Conservation (phyloP, 1,140 invertebrate genomes). For the Harlomillsia oculata region DNA sequence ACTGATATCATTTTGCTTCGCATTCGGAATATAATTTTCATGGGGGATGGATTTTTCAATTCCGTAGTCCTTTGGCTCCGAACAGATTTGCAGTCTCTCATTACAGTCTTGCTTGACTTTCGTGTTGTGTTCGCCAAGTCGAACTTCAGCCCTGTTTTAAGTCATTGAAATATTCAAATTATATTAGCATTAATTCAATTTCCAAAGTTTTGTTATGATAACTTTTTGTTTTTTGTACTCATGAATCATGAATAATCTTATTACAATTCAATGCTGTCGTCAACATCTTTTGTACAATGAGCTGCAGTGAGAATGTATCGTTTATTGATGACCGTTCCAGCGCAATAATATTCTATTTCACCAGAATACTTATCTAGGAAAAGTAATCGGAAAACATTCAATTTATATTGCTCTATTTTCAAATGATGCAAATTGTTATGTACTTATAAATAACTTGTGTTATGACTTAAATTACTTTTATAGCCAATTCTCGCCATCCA, state of each 20-base stretch:
- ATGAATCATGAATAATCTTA: too few species aligned
- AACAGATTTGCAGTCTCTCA: constrained; percentile 35
- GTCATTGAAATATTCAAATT: background rate
- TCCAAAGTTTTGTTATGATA: too few species aligned
- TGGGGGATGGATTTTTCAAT: constrained; percentile 31
- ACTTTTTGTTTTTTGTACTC: too few species aligned
- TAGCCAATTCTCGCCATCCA: constrained; percentile 28
- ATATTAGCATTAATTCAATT: background rate
- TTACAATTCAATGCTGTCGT: constrained; percentile 13
- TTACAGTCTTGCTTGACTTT: constrained; percentile 51
- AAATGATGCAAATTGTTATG: background rate
- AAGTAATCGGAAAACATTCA: background rate
- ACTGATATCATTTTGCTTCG: constrained; percentile 53
- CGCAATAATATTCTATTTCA: constrained; percentile 30
- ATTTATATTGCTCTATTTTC: background rate
- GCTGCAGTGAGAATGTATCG: constrained; percentile 30
- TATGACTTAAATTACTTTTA: constrained; percentile 12
- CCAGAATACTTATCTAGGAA: constrained; percentile 2
- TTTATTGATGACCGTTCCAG: constrained; percentile 24
- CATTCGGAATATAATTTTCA: constrained; percentile 13
- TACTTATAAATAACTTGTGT: background rate
- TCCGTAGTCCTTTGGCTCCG: constrained; percentile 15
- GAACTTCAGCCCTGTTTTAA: constrained; percentile 44
- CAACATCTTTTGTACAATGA: constrained; percentile 24
- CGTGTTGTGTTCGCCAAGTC: constrained; percentile 55